Percentiles rank a stretch among this genome's conserved stretches.
Evolutionary conservation across 2,113 vertebrate genomes (phyloP).

Genomic region (Sphyrna mokarran): DNA sequence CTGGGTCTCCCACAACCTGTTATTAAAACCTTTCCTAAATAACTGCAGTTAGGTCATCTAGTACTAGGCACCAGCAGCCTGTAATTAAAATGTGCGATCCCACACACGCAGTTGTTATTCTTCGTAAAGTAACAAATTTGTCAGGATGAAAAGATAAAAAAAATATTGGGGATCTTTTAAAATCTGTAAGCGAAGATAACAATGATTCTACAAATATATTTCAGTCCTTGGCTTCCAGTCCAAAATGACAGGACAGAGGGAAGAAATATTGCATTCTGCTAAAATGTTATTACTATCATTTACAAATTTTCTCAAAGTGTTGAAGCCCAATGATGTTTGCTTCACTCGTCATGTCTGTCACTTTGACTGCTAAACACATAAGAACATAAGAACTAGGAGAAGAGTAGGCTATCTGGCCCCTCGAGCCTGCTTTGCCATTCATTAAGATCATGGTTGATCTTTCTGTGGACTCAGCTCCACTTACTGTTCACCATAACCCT

Average conservation of each 20-base stretch:
- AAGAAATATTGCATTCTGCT: background rate
- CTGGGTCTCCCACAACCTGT: constrained; percentile 62
- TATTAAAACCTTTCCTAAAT: constrained; percentile 68
- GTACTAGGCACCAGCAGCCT: constrained; percentile 57
- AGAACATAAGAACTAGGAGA: no score
- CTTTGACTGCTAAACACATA: background rate
- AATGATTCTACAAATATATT: background rate
- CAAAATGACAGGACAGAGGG: background rate
- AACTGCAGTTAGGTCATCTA: constrained; percentile 68
- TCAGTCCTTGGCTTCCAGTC: background rate
- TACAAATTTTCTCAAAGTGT: constrained; percentile 57
- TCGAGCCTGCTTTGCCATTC: no score
- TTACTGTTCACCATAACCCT: no score
- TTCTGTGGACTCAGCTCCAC: no score
- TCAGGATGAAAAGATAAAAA: background rate
- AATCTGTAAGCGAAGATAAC: background rate
- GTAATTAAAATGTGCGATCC: constrained; percentile 46
- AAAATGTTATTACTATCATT: background rate
- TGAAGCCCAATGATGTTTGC: constrained; percentile 73
- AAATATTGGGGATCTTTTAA: background rate
- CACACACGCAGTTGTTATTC: constrained; percentile 49
- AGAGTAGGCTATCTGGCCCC: no score
- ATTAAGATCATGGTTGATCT: no score
- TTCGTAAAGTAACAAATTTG: constrained; percentile 6
- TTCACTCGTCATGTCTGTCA: background rate